phyloP scores from a whole-genome alignment of 2,888 invertebrate genomes.

The Eupithecia exiguata region DNA sequence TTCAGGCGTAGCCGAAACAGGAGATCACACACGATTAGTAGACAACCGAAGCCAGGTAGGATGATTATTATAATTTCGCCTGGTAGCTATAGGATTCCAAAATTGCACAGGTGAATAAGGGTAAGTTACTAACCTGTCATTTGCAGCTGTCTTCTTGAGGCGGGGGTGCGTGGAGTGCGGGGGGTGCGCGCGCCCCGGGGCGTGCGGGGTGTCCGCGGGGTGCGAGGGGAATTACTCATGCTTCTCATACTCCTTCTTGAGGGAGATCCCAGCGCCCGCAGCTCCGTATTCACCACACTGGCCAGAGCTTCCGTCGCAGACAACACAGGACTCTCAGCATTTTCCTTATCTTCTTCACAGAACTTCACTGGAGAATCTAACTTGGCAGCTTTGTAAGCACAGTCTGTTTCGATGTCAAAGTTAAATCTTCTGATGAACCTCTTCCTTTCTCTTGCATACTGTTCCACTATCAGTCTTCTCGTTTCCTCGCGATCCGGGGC shows the following conservation, averaged over 20 bases:
- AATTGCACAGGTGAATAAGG: conserved; percentile 37
- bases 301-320: conserved; percentile 72
- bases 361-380: conserved; percentile 78
- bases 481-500: conserved; percentile 84
- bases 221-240: conserved; percentile 63
- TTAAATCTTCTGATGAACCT: conserved; percentile 85
- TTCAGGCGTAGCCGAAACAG: conserved; percentile 49
- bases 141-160: conserved; percentile 80
- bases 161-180: conserved; percentile 76
- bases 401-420: conserved; percentile 82
- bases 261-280: conserved; percentile 73
- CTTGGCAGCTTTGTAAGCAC: conserved; percentile 68
- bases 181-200: conserved; percentile 70
- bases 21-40: conserved; percentile 46
- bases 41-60: conserved; percentile 41
- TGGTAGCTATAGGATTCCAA: conserved; percentile 41
- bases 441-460: conserved; percentile 82
- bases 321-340: conserved; percentile 65
- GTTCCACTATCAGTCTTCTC: conserved; percentile 83
- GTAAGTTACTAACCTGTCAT: conserved; percentile 75
- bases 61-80: conserved; percentile 42
- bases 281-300: conserved; percentile 73
- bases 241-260: conserved; percentile 66
- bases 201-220: conserved; percentile 71
- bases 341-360: conserved; percentile 73